Base-by-base conservation (phyloP, 2,888 invertebrate species). In the Yponomeuta cagnagella region DNA sequence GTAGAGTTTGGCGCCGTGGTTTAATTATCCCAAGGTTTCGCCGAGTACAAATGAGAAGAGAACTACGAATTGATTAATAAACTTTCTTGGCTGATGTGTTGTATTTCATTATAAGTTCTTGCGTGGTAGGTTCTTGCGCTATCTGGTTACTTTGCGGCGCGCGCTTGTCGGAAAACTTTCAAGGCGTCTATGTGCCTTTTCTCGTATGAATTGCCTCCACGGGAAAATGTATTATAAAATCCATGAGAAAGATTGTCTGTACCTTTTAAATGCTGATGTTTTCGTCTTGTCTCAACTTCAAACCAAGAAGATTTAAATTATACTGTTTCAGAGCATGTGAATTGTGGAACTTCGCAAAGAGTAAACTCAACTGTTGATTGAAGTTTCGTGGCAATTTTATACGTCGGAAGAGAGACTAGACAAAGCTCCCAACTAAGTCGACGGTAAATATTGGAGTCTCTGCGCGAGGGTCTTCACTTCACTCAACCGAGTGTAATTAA, bases 1-100 rank as follows among this genome's bases (percentile, higher is more conserved):
- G 90, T 89, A 88, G 82, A 80, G 77, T 84, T 85, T 88, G 90
- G 90, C 90, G 90, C 90, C 90, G 84, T 78, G 79, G 80, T 83
- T 87, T 88, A 88, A 90, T 89, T 89, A 86, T 87, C 87, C 87
- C 85, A 82, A 76, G 79, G 82, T 82, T 84, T 84, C 77, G 83
- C 80, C 77, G 80, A 82, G 82, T 78, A 82, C 79, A 77, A 81
- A 84, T 79, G 77, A 78, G 81, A 43, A 58, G 52, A 80, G 81
- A 84, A 84, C 82, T 81, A 83, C 82, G 79, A 81, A 75, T 78
- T 72, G 72, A 73, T 74, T 74, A 73, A 73, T 69, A 64, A 70
- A 70, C 65, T 65, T 70, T 70, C 65, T 48, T 48, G 52, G 23
- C 52, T 58, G 52, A 58, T 58, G 52, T 58, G 52, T 15, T 58